Percentiles rank a stretch among this genome's conserved stretches.
Conservation (phyloP, 2,797 vertebrate species). For the Sandelia bainsii region DNA sequence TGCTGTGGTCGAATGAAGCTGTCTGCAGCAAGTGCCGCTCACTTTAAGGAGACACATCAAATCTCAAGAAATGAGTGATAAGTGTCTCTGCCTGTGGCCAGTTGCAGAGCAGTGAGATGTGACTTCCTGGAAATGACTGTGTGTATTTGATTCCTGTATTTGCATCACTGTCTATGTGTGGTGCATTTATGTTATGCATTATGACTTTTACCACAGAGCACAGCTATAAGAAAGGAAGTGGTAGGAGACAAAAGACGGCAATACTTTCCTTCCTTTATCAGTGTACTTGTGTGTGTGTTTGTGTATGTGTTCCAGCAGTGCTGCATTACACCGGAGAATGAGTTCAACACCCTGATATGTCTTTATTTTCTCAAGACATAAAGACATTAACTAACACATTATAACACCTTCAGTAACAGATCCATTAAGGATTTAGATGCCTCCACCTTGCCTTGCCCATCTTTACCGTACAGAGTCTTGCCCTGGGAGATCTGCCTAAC, state of each 20-base stretch:
- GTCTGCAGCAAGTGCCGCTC: slow-evolving; percentile 57
- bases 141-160: slow-evolving; percentile 75
- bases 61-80: slow-evolving; percentile 78
- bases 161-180: slow-evolving; percentile 70
- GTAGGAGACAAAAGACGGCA: slow-evolving; percentile 75
- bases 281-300: slow-evolving; percentile 28
- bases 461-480: slow-evolving; percentile 8
- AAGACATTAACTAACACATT: not conserved
- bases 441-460: slow-evolving; percentile 17
- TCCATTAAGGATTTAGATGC: slow-evolving; percentile 29
- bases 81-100: slow-evolving; percentile 78
- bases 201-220: slow-evolving; percentile 77
- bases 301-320: slow-evolving; percentile 37
- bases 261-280: slow-evolving; percentile 70
- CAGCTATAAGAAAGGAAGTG: slow-evolving; percentile 81
- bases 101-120: slow-evolving; percentile 72
- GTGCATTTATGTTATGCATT: slow-evolving; percentile 80
- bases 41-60: slow-evolving; percentile 60
- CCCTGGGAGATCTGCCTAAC: slow-evolving; percentile 49
- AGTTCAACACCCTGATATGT: slow-evolving; percentile 18
- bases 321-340: slow-evolving; percentile 46
- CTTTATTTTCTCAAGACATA: slow-evolving; percentile 36
- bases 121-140: slow-evolving; percentile 85
- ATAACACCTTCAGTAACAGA: slow-evolving; percentile 2
- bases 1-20: slow-evolving; percentile 52